These are phyloP conservation scores for Lithobates sylvaticus DNA, from an alignment of 2,797 vertebrate genomes.

Conservation along the genomic window DNA sequence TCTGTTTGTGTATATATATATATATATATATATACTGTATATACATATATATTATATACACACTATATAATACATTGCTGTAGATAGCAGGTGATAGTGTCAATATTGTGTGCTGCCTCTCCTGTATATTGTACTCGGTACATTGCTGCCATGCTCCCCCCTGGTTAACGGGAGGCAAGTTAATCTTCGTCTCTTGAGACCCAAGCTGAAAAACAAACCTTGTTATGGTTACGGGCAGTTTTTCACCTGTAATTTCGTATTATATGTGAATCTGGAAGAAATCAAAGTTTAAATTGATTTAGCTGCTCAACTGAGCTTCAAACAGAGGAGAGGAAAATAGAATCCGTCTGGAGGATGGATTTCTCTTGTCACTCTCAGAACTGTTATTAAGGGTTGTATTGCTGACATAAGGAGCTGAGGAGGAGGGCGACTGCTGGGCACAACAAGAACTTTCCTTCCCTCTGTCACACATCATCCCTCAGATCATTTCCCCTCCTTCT, in stretches of 20 bases:
- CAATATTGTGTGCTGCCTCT: background rate
- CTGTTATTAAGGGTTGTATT: slow-evolving; percentile 25
- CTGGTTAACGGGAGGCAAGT: slow-evolving; percentile 1
- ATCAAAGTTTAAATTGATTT: slow-evolving; percentile 58
- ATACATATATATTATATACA: too few relatives aligned
- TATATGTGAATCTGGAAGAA: slow-evolving; percentile 41
- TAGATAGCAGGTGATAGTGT: background rate
- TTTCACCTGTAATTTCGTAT: slow-evolving; percentile 50
- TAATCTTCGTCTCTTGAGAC: slow-evolving; percentile 3
- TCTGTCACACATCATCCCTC: background rate
- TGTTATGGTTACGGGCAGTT: slow-evolving; percentile 10
- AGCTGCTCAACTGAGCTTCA: slow-evolving; percentile 41
- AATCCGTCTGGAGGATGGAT: background rate
- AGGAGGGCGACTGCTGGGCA: slow-evolving; percentile 6
- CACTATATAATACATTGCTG: too few relatives aligned
- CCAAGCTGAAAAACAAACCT: slow-evolving; percentile 15
- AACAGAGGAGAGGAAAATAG: slow-evolving; percentile 9
- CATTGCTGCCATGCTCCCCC: background rate
- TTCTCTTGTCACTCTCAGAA: slow-evolving; percentile 40
- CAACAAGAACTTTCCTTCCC: slow-evolving; percentile 8
- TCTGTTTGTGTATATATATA: too few relatives aligned
- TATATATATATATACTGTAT: too few relatives aligned
- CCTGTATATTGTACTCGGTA: background rate
- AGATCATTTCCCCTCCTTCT: background rate
- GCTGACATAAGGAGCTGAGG: slow-evolving; percentile 15